phyloP scores from a whole-genome alignment of 2,888 invertebrate genomes.

The Oithona nana region DNA sequence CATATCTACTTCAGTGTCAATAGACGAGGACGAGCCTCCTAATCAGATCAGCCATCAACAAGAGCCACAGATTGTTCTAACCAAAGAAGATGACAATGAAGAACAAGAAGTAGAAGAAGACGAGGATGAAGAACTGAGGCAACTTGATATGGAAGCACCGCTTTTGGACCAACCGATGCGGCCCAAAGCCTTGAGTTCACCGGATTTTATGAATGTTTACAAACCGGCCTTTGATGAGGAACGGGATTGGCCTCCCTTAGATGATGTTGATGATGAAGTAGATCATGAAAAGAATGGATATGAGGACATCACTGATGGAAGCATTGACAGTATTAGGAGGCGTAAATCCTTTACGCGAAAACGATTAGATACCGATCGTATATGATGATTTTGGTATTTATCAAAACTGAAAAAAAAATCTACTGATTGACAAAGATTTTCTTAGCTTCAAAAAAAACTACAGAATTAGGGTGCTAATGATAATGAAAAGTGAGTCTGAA shows the following conservation, averaged over 20 bases:
- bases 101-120: neutral
- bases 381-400: too few species aligned
- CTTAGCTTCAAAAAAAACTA: too few species aligned
- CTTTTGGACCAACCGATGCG: neutral
- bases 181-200: neutral
- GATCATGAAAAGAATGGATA: neutral
- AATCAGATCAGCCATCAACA: neutral
- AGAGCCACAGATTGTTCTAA: too few species aligned
- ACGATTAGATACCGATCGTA: too few species aligned
- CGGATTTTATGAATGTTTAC: neutral
- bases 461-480: too few species aligned
- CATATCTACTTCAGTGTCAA: neutral
- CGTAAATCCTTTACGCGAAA: too few species aligned
- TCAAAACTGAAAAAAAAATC: too few species aligned
- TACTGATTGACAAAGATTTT: too few species aligned
- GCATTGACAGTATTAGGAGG: neutral
- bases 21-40: neutral
- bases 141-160: too few species aligned
- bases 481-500: too few species aligned
- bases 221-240: neutral
- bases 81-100: neutral
- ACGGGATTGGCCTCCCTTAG: neutral
- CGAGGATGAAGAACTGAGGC: neutral
- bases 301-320: neutral
- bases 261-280: neutral